Base-by-base conservation (phyloP, 2,113 vertebrate genomes). In the Clupea harengus region DNA sequence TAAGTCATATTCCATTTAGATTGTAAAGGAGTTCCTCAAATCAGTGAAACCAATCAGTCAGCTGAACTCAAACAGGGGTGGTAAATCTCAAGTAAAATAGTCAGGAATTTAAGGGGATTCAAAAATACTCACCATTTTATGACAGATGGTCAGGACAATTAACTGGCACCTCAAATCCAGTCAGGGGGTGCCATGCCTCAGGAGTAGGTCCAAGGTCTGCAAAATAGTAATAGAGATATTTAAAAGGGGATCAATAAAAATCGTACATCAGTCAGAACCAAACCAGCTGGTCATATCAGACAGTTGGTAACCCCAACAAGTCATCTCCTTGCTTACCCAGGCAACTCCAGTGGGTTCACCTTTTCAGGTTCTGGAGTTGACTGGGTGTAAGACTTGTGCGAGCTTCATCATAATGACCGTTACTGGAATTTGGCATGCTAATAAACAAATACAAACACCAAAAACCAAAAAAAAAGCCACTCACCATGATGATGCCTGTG, bases 321-420 rank as follows among this genome's bases (percentile, higher is more conserved):
- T 8, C 39, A 54, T 96, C 96, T 91, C 96, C 96, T 92, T 95
- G 0, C 93, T 39, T 94, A 89, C 92, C 93, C 92, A 90, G 95
- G 94, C 72, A 91, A 94, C 84, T 52, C 95, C 96, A 97, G 97
- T 97, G 96, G 97, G 97, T 97, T 94, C 96, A 95, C 96, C 97
- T 96, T 97, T 91, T 89, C 95, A 96, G 96, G 96, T 95, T 95
- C 96, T 97, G 95, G 94, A 85, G 10, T 94, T 64, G 57, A 89
- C 94, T 92, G 85, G 91, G 92, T 89, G 94, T 97, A 96, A 95
- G 96, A 96, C 95, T 0, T 10, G 81, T 91, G 94, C 87, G 0
- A 39, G 1, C 89, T 89, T 95, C 96, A 91, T 97, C 96, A 96
- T 4, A 0, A 92, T 94, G 93, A 93, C 92, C 72, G 18, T 54